Percentiles rank a stretch among this genome's conserved stretches.
phyloP scores from a whole-genome alignment of 2,888 invertebrate species.

The Eubasilissa splendida region DNA sequence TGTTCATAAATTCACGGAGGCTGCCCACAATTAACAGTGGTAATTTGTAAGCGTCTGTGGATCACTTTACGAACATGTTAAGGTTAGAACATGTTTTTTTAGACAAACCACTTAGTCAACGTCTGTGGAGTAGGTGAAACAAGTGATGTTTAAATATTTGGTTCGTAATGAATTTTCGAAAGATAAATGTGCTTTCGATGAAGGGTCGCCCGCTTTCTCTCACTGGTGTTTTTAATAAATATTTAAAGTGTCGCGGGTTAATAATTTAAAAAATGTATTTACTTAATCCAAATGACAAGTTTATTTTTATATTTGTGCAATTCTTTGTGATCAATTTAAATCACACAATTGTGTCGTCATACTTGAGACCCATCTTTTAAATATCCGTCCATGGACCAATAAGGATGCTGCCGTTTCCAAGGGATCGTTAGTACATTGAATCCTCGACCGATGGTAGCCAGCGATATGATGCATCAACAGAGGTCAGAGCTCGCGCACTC shows the following conservation, averaged over 20 bases:
- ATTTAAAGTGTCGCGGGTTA: background rate
- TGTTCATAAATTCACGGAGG: constrained; percentile 7
- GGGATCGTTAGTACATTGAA: too few relatives aligned
- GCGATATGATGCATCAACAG: too few relatives aligned
- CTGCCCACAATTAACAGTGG: constrained; percentile 4
- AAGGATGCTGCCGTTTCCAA: too few relatives aligned
- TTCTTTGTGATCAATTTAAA: too few relatives aligned
- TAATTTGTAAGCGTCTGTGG: constrained; percentile 17
- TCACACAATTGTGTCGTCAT: too few relatives aligned
- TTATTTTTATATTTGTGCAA: too few relatives aligned
- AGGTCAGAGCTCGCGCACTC: too few relatives aligned
- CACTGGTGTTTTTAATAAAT: background rate
- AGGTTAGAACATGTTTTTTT: constrained; percentile 12
- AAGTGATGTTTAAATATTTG: constrained; percentile 31
- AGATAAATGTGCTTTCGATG: constrained; percentile 22
- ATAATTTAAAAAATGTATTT: too few relatives aligned
- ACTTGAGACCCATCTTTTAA: too few relatives aligned
- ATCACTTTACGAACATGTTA: constrained; percentile 10
- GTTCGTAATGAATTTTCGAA: constrained; percentile 9
- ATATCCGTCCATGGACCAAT: too few relatives aligned
- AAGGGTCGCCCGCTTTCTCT: background rate
- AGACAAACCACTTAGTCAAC: constrained; percentile 24
- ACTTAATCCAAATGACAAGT: too few relatives aligned
- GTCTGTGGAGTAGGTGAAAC: constrained; percentile 1
- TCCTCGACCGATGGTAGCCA: too few relatives aligned